Conservation (phyloP, 2,888 invertebrate species). For the Gonocerus acuteangulatus region DNA sequence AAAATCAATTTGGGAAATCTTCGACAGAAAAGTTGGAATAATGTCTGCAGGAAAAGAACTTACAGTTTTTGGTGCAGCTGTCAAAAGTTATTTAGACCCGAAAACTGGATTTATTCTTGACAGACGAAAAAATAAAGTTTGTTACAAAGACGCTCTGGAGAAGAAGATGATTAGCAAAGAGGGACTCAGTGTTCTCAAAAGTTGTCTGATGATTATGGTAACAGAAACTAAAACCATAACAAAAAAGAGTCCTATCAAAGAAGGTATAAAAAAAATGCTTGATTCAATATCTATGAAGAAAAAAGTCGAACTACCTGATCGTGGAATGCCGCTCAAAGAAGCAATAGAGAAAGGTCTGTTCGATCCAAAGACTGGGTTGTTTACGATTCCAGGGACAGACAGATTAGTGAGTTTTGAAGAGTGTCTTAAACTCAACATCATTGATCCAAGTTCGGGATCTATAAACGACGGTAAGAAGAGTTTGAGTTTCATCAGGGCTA, state of each 20-base stretch:
- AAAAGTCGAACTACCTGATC: slow-evolving; percentile 70
- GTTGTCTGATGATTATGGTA: slow-evolving; percentile 76
- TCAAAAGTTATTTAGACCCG: slow-evolving; percentile 78
- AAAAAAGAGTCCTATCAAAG: slow-evolving; percentile 29
- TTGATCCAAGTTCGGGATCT: slow-evolving; percentile 72
- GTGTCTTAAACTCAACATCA: slow-evolving; percentile 74
- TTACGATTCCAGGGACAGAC: slow-evolving; percentile 80
- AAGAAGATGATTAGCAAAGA: slow-evolving; percentile 76
- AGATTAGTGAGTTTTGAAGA: slow-evolving; percentile 76
- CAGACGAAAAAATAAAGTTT: slow-evolving; percentile 61
- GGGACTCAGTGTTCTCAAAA: slow-evolving; percentile 77
- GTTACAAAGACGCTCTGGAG: slow-evolving; percentile 78
- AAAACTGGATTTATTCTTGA: slow-evolving; percentile 78
- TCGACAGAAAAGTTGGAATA: slow-evolving; percentile 73
- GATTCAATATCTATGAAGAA: slow-evolving; percentile 47
- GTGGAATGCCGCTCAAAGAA: slow-evolving; percentile 74
- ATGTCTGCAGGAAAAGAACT: slow-evolving; percentile 64
- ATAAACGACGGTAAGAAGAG: slow-evolving; percentile 73
- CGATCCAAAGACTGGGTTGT: slow-evolving; percentile 73
- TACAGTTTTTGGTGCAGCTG: slow-evolving; percentile 79
- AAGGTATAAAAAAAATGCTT: slow-evolving; percentile 31
- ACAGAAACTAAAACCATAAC: slow-evolving; percentile 45
- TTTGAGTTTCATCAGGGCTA: slow-evolving; percentile 59
- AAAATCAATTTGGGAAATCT: slow-evolving; percentile 78
- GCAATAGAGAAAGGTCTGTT: slow-evolving; percentile 76